phyloP scores from a whole-genome alignment of 2,888 invertebrate genomes.

The Sminthurides aquaticus region DNA sequence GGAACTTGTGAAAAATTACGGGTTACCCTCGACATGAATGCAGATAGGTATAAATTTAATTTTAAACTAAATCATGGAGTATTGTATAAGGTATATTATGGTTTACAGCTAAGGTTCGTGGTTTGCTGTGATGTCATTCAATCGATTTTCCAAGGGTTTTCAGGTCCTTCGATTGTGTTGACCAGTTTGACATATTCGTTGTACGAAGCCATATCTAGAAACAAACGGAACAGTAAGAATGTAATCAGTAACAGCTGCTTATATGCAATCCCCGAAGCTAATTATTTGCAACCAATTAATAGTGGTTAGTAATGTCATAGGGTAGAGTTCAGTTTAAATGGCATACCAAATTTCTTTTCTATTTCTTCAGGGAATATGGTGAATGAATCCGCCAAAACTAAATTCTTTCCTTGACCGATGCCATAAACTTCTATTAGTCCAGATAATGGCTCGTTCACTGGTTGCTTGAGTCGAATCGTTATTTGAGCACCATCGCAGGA shows the following conservation, averaged over 20 bases:
- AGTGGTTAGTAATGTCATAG: too few species aligned
- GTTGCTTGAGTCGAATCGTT: slow-evolving; percentile 32
- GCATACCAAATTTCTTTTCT: slow-evolving; percentile 29
- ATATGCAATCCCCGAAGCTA: too few species aligned
- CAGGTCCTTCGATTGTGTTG: slow-evolving; percentile 13
- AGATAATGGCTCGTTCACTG: slow-evolving; percentile 32
- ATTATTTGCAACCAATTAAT: too few species aligned
- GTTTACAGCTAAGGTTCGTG: too few species aligned
- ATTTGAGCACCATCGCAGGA: slow-evolving; percentile 27
- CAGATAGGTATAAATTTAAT: too few species aligned
- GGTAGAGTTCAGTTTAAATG: slow-evolving; percentile 1
- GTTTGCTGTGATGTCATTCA: too few species aligned
- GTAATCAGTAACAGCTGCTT: not conserved
- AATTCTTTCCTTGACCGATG: slow-evolving; percentile 35
- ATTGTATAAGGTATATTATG: too few species aligned
- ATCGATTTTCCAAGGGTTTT: slow-evolving; percentile 19
- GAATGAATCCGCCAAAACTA: slow-evolving; percentile 30
- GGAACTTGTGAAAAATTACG: too few species aligned
- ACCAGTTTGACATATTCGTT: slow-evolving; percentile 28
- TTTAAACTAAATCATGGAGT: too few species aligned
- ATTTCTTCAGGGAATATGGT: slow-evolving; percentile 29
- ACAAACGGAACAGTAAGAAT: not conserved
- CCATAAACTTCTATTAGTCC: slow-evolving; percentile 38
- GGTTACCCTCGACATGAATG: too few species aligned
- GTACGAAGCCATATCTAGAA: slow-evolving; percentile 31